Percentiles rank a stretch among this genome's conserved stretches.
Evolutionary conservation across 2,888 invertebrate genomes (phyloP).

Genomic region (Taphrorychus bicolor): DNA sequence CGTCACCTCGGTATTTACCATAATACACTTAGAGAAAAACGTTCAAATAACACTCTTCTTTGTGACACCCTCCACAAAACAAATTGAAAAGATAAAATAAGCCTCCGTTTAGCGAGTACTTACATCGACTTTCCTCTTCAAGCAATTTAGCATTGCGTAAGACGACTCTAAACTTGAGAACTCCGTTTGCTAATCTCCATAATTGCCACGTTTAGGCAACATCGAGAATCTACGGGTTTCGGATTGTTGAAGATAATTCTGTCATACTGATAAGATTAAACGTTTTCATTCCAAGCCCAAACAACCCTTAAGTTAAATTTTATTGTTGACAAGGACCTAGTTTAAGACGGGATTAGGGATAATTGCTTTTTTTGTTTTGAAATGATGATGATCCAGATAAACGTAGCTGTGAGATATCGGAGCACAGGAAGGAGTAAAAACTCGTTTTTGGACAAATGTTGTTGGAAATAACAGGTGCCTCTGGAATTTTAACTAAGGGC

Average conservation of each 20-base stretch:
- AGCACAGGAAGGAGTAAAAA: background rate
- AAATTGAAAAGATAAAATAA: background rate
- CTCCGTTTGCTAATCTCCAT: conserved; percentile 18
- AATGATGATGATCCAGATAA: background rate
- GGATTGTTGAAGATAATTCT: conserved; percentile 13
- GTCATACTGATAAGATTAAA: conserved; percentile 10
- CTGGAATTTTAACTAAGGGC: conserved; percentile 2
- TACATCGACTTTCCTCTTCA: background rate
- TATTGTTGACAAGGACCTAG: conserved; percentile 5
- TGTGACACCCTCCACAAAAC: too few species aligned
- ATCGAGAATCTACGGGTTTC: conserved; percentile 11
- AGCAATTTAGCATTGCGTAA: background rate
- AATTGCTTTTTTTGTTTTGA: background rate
- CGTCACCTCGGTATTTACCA: too few species aligned
- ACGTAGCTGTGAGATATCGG: too few species aligned
- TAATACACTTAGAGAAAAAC: too few species aligned
- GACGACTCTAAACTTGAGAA: conserved; percentile 3
- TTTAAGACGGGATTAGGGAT: background rate
- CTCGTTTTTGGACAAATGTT: background rate
- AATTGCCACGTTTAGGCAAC: conserved; percentile 5
- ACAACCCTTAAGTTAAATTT: conserved; percentile 9
- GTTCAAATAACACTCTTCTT: too few species aligned
- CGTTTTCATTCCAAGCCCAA: conserved; percentile 14
- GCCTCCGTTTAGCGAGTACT: background rate
- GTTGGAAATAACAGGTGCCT: conserved; percentile 3